Evolutionary conservation across 2,888 invertebrate species (phyloP).

Genomic region (Fabriciana adippe): DNA sequence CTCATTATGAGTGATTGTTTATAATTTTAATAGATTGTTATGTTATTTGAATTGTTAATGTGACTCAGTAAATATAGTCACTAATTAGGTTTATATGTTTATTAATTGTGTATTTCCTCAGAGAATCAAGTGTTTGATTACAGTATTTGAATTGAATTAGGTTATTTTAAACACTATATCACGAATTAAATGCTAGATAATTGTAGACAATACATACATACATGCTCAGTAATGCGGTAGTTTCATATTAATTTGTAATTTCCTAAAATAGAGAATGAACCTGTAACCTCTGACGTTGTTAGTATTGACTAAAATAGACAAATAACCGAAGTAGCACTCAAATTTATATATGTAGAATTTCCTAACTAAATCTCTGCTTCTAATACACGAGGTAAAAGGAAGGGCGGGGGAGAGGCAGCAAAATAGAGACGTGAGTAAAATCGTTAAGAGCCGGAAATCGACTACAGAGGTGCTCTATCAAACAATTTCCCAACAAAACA

Average conservation of each 20-base stretch:
- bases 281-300: no score
- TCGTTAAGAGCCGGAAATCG: constrained; percentile 32
- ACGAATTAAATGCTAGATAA: no score
- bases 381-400: constrained; percentile 22
- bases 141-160: no score
- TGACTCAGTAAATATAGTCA: background rate
- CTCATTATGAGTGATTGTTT: constrained; percentile 19
- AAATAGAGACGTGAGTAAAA: constrained; percentile 21
- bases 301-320: no score
- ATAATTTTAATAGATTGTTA: constrained; percentile 1
- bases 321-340: background rate
- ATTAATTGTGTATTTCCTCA: background rate
- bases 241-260: no score
- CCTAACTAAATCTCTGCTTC: constrained; percentile 13
- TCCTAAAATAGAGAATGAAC: no score
- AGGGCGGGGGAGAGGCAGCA: constrained; percentile 11
- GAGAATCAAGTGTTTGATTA: no score
- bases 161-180: no score
- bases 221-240: no score
- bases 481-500: constrained; percentile 30
- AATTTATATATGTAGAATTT: background rate
- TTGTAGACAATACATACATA: no score
- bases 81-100: background rate
- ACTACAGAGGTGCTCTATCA: constrained; percentile 23
- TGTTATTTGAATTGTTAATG: constrained; percentile 5